A percentile compares a stretch with the other conserved stretches of the same genome.
These are phyloP conservation scores for Diadumene lineata DNA, from an alignment of 92 coral and sea anemone species.

Conservation along the genomic window DNA sequence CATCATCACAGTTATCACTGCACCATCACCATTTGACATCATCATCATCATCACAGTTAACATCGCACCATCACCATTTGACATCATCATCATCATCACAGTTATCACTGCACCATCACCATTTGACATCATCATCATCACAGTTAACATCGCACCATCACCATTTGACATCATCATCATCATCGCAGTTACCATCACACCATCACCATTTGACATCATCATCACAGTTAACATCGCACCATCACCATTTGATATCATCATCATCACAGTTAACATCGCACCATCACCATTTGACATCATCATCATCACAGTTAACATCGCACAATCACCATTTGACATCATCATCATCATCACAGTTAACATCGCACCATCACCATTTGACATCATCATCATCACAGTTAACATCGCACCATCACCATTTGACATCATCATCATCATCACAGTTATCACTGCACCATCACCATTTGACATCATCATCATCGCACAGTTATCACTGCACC, in stretches of 20 bases:
- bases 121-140: conserved; percentile 3
- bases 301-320: no score
- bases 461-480: no score
- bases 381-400: no score
- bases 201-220: not conserved
- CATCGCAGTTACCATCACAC: not conserved
- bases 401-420: no score
- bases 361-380: no score
- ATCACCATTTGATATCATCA: not conserved
- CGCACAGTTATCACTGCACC: no score
- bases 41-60: not conserved
- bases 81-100: not conserved
- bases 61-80: not conserved
- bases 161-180: not conserved
- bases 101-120: not conserved
- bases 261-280: not conserved
- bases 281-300: not conserved
- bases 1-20: not conserved
- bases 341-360: no score
- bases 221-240: not conserved
- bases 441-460: no score
- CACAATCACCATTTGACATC: no score
- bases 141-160: not conserved
- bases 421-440: no score
- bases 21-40: not conserved